Conservation (phyloP, 2,113 vertebrate genomes). For the Natator depressus region DNA sequence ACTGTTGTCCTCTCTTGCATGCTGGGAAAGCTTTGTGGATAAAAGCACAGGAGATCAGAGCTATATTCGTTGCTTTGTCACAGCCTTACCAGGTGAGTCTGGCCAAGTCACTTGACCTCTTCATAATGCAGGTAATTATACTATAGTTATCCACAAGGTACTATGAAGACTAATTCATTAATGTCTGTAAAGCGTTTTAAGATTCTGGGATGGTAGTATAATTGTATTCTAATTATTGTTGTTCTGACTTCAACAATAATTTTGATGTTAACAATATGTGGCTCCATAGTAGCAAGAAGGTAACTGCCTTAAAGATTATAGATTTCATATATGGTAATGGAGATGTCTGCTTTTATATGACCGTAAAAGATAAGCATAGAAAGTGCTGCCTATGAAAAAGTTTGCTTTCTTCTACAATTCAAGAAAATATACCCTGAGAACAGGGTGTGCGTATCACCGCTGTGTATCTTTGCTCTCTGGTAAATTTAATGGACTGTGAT, state of each 20-base stretch:
- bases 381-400: background rate
- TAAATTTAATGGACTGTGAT: background rate
- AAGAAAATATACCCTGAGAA: background rate
- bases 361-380: background rate
- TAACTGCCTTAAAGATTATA: background rate
- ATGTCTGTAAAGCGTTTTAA: background rate
- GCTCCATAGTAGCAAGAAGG: background rate
- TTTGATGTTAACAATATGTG: background rate
- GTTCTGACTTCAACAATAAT: background rate
- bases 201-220: background rate
- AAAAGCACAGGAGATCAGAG: background rate
- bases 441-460: background rate
- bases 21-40: background rate
- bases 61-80: background rate
- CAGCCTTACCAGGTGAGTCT: background rate
- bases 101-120: background rate
- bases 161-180: background rate
- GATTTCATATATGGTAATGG: background rate
- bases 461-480: background rate
- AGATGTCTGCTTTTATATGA: background rate
- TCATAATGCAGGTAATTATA: background rate
- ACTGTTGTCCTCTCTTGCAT: rapidly evolving
- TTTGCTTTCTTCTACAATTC: background rate
- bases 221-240: background rate
- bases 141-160: background rate